Conservation (phyloP, 2,113 vertebrate species). For the Cavia aperea region DNA sequence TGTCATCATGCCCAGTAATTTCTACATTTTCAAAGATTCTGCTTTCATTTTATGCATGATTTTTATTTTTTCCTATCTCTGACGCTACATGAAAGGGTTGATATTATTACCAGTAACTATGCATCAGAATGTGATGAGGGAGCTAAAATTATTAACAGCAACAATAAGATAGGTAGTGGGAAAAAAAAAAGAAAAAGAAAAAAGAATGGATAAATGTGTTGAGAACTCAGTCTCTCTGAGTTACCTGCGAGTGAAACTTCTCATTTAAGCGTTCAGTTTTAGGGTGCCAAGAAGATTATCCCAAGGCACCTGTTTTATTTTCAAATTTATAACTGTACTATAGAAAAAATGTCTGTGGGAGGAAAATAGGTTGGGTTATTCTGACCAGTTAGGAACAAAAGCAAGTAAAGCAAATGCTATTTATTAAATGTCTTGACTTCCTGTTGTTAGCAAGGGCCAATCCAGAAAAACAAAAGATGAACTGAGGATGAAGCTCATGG, state of each 20-base stretch:
- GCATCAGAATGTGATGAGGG: constrained; percentile 7
- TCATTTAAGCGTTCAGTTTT: constrained; percentile 29
- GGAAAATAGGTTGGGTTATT: constrained; percentile 28
- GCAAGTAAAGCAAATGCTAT: constrained; percentile 10
- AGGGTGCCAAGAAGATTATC: not conserved
- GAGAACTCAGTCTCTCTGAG: not conserved
- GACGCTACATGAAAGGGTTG: not conserved
- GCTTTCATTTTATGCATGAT: constrained; percentile 40
- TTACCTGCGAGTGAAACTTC: not conserved
- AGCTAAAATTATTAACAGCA: constrained; percentile 39
- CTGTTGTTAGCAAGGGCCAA: not conserved
- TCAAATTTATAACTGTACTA: not conserved
- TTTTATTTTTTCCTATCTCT: constrained; percentile 44
- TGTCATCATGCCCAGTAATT: not conserved
- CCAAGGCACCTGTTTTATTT: constrained; percentile 24
- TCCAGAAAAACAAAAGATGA: not conserved
- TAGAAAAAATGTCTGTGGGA: not conserved
- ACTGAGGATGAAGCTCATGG: not conserved
- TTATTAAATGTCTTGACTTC: constrained; percentile 31
- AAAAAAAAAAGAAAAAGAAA: not conserved
- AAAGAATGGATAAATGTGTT: not conserved
- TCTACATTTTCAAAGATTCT: constrained; percentile 37
- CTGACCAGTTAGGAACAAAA: constrained; percentile 30
- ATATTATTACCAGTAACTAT: not conserved
- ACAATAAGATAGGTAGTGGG: constrained; percentile 15